Conservation (phyloP, 2,113 vertebrate species). For the Rostratula benghalensis region DNA sequence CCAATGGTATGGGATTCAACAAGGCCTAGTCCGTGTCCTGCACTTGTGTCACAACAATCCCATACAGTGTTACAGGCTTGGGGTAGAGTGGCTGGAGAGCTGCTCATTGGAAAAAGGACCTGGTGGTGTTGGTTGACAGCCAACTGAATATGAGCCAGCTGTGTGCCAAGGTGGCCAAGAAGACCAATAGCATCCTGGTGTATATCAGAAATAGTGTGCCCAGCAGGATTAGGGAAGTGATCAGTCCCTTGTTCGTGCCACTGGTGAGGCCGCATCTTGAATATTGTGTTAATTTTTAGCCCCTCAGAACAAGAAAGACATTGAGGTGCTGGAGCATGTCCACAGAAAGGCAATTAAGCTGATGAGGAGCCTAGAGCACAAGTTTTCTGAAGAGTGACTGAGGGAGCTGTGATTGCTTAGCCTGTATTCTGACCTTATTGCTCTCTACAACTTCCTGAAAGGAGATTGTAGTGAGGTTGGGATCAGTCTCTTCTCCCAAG, state of each 20-base stretch:
- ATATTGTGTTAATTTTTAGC: not conserved
- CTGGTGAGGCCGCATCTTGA: not conserved
- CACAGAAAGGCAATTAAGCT: not conserved
- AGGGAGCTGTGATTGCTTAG: too few species aligned
- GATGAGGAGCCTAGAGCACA: not conserved
- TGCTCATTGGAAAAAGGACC: not conserved
- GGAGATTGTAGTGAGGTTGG: too few species aligned
- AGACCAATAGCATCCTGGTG: not conserved
- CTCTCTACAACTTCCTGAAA: too few species aligned
- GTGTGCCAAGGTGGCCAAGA: not conserved
- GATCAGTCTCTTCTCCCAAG: not conserved
- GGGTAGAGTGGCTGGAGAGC: not conserved
- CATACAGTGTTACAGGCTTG: not conserved
- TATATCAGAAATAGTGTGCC: not conserved
- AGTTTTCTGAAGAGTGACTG: too few species aligned
- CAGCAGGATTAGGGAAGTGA: not conserved
- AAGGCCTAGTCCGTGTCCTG: not conserved
- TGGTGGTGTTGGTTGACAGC: not conserved
- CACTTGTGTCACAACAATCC: not conserved
- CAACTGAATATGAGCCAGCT: not conserved
- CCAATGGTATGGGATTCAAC: not conserved
- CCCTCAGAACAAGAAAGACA: not conserved
- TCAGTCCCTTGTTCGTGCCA: not conserved
- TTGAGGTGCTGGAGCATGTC: not conserved
- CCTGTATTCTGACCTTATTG: too few species aligned